phyloP scores from a whole-genome alignment of 92 coral and sea anemone species.

The Paragorgia papillata region DNA sequence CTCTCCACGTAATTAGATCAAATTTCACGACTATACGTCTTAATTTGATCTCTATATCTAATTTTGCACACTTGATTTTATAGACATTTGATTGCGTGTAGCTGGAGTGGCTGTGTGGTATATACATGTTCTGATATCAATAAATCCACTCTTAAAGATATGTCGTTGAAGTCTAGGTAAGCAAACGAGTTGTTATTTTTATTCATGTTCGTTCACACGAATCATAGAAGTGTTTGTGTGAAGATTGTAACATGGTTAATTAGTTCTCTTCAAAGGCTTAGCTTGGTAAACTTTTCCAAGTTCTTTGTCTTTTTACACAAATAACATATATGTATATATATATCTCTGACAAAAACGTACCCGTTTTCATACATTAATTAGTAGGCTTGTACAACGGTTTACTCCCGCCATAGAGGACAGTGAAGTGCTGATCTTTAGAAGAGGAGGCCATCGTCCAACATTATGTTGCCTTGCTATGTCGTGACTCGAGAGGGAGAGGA shows the following conservation, averaged over 20 bases:
- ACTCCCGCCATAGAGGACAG: no score
- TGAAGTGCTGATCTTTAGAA: no score
- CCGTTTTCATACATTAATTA: no score
- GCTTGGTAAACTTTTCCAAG: no score
- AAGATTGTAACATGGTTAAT: not conserved
- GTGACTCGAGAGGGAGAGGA: no score
- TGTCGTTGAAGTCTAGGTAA: not conserved
- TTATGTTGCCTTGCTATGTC: no score
- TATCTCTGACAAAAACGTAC: no score
- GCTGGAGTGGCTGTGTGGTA: not conserved
- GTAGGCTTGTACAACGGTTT: no score
- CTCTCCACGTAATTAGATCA: slow-evolving; percentile 23
- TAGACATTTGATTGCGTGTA: slow-evolving; percentile 15
- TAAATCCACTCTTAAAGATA: not conserved
- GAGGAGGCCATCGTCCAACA: no score
- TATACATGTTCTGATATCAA: not conserved
- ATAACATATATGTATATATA: no score
- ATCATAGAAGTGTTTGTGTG: not conserved
- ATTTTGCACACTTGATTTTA: slow-evolving; percentile 21
- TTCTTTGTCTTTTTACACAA: no score
- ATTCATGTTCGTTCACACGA: not conserved
- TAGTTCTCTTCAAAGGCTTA: not conserved
- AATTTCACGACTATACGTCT: slow-evolving; percentile 10
- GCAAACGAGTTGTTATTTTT: not conserved
- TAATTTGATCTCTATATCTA: not conserved